Conservation (phyloP, 2,113 vertebrate genomes). For the Leptobrachium ailaonicum region DNA sequence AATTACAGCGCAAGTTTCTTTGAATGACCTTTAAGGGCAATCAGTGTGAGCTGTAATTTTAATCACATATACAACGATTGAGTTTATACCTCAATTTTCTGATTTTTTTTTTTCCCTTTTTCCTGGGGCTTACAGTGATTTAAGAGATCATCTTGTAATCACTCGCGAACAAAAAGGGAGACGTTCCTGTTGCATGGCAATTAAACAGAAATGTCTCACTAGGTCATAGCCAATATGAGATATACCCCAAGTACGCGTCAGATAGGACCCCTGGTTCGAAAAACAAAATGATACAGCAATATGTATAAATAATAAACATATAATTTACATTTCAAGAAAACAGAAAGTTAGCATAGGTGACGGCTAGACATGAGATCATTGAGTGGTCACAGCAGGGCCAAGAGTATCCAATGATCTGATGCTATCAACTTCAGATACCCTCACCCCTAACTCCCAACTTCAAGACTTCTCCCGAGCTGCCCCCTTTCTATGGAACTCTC, state of each 20-base stretch:
- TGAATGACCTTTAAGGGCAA: conserved; percentile 9
- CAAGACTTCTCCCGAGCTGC: too few species aligned
- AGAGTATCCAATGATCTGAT: too few species aligned
- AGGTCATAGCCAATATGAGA: not conserved
- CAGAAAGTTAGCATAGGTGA: too few species aligned
- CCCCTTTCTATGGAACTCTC: too few species aligned
- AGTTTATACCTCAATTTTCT: not conserved
- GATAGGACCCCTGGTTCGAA: too few species aligned
- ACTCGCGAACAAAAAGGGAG: not conserved
- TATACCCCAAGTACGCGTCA: not conserved
- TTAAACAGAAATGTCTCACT: not conserved
- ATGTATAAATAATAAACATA: too few species aligned
- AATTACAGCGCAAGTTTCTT: not conserved
- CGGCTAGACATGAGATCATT: too few species aligned
- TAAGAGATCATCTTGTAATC: not conserved
- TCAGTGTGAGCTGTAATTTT: conserved; percentile 20
- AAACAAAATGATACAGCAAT: too few species aligned
- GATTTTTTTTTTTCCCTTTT: not conserved
- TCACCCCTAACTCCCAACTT: too few species aligned
- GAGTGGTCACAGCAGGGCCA: too few species aligned
- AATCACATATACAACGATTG: conserved; percentile 7
- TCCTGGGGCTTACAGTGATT: not conserved
- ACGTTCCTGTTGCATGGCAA: not conserved
- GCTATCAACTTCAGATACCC: too few species aligned
- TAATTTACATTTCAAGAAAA: too few species aligned